Conservation (phyloP, 2,888 invertebrate species). For the Adelphocoris suturalis region DNA sequence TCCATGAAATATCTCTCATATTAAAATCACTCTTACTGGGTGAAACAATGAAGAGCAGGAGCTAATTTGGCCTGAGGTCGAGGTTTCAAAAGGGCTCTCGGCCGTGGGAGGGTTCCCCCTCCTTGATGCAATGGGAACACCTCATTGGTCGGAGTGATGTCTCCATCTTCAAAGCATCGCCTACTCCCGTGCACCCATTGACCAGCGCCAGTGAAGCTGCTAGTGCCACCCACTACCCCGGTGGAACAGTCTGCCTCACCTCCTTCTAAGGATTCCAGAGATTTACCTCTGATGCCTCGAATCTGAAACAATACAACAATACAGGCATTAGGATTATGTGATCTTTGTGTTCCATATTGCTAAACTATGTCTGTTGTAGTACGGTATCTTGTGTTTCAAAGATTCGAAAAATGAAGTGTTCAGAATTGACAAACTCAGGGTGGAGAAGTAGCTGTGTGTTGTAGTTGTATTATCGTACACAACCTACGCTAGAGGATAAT, state of each 20-base stretch:
- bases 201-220: conserved; percentile 75
- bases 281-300: conserved; percentile 90
- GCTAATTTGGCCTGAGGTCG: conserved; percentile 88
- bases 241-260: conserved; percentile 77
- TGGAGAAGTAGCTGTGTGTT: too few species aligned
- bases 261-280: conserved; percentile 91
- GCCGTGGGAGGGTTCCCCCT: conserved; percentile 92
- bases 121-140: conserved; percentile 80
- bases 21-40: conserved; percentile 48
- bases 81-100: conserved; percentile 88
- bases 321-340: too few species aligned
- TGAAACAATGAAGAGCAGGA: conserved; percentile 76
- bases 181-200: conserved; percentile 80
- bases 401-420: too few species aligned
- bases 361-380: too few species aligned
- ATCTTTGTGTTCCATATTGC: too few species aligned
- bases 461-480: too few species aligned
- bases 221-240: conserved; percentile 78
- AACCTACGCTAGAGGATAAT: too few species aligned
- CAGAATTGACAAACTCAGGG: too few species aligned
- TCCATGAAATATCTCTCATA: too few species aligned
- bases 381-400: too few species aligned
- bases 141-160: conserved; percentile 94
- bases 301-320: conserved; percentile 80
- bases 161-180: conserved; percentile 92